Evolutionary conservation across 1,140 invertebrate genomes (phyloP), one percentile per base, ranked within the genome.

Genomic region (Melipona quadrifasciata): DNA sequence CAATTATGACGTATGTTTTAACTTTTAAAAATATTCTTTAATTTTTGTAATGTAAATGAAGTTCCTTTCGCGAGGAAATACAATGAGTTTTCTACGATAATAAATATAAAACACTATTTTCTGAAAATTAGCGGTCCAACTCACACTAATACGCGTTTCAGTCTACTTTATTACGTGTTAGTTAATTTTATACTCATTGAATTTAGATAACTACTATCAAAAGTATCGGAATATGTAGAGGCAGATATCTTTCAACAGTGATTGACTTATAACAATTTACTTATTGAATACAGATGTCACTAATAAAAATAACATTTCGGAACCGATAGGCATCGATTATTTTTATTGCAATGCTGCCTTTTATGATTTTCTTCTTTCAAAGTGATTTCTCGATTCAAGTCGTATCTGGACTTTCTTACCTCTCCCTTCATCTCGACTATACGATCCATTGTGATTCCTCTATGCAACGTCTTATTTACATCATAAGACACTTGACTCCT

Each of bases 401-500:
- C 8, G 10, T n/a, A 47, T 47, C 12, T 47, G 5, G 21, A 31
- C 8, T 65, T 27, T 80, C 70, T 31, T 19, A 34, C 21, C 34
- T 27, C 1, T 1, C 8, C 39, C n/a, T 27, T 73, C n/a, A 39
- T 55, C 53, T 51, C 39, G 53, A 47, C 39, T 47, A 6, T 47
- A 47, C 68, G 55, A 82, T 68, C n/a, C 51, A 82, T 83, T 55
- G n/a, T 55, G 47, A 83, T 71, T 83, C 55, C 75, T 67, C 21
- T 4, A n/a, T 19, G 82, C 55, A 57, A 76, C 21, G 57, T 27
- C 39, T 47, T 39, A n/a, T 55, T 83, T 83, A 55, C 82, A 72
- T 84, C 82, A 79, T 4, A 16, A 24, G 82, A 72, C 47, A 84
- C 17, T 80, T 51, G 77, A 80, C 53, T 65, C 83, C 58, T 67